These are phyloP conservation scores for Synergus umbraculus DNA, from an alignment of 2,888 invertebrate species.

Conservation along the genomic window DNA sequence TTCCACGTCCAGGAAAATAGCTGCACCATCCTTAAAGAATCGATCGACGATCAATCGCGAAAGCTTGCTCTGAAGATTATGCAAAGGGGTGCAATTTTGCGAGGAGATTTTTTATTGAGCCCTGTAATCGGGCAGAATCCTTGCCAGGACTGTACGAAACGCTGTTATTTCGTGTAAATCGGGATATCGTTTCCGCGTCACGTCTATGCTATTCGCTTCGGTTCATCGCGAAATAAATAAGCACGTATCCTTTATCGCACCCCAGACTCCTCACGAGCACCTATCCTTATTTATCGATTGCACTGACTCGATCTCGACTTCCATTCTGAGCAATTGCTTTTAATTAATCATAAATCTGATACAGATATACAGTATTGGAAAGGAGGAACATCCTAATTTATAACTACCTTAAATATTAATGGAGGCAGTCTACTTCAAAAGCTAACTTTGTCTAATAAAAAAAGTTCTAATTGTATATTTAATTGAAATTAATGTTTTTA, in stretches of 20 bases:
- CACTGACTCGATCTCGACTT: conserved; percentile 21
- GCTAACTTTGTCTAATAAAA: too few species aligned
- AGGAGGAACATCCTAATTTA: neutral
- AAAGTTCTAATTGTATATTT: too few species aligned
- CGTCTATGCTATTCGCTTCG: conserved; percentile 74
- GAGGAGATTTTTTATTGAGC: conserved; percentile 4
- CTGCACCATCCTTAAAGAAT: conserved; percentile 12
- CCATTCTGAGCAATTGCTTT: conserved; percentile 29
- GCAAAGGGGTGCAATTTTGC: conserved; percentile 29
- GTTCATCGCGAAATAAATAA: conserved; percentile 73
- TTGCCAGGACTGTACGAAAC: conserved; percentile 64
- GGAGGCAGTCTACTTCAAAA: neutral
- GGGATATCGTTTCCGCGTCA: conserved; percentile 73
- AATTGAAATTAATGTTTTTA: too few species aligned
- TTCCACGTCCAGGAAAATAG: neutral
- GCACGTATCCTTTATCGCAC: conserved; percentile 58
- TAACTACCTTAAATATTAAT: neutral
- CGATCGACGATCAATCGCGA: conserved; percentile 15
- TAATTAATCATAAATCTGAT: conserved; percentile 37
- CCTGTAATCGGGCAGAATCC: conserved; percentile 39
- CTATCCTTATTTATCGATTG: conserved; percentile 37
- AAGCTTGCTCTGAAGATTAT: neutral
- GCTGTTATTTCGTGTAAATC: conserved; percentile 68
- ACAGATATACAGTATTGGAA: neutral
- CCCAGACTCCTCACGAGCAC: conserved; percentile 37